Conservation (phyloP, 2,113 vertebrate genomes). For the Amblyopsis rosae region DNA sequence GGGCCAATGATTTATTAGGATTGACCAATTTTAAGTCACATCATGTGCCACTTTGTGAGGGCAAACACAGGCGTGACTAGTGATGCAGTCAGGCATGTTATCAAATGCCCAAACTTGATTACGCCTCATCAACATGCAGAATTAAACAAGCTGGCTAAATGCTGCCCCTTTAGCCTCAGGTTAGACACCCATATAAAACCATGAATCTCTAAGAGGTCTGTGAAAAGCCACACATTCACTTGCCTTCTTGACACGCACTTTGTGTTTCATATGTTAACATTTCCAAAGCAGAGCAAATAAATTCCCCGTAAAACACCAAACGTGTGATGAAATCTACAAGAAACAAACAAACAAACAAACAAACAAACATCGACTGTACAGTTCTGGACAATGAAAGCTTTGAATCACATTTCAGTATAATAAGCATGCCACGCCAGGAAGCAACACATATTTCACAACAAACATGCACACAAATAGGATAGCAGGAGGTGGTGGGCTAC, state of each 20-base stretch:
- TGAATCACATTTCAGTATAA: constrained; percentile 49
- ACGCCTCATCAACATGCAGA: constrained; percentile 68
- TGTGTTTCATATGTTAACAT: constrained; percentile 39
- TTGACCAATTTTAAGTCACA: constrained; percentile 69
- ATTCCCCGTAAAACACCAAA: constrained; percentile 51
- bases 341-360: too few species aligned
- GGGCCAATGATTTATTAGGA: constrained; percentile 65
- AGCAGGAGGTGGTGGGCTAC: constrained; percentile 35
- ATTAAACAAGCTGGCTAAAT: constrained; percentile 58
- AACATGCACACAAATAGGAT: constrained; percentile 53
- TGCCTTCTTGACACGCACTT: background rate
- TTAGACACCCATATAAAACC: constrained; percentile 49
- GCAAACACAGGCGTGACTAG: constrained; percentile 67
- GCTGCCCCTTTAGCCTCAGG: constrained; percentile 39
- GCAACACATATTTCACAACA: constrained; percentile 47
- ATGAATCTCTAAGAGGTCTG: constrained; percentile 25
- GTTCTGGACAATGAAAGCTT: constrained; percentile 39
- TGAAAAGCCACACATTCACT: constrained; percentile 30
- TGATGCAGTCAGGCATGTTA: constrained; percentile 67
- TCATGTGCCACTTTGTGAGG: constrained; percentile 59
- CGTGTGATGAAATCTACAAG: constrained; percentile 37
- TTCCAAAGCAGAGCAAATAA: constrained; percentile 33
- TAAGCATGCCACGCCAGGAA: constrained; percentile 29
- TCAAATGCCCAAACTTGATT: constrained; percentile 66
- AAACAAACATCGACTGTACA: constrained; percentile 31